Evolutionary conservation across 2,113 vertebrate genomes (phyloP).

Genomic region (Salminus brasiliensis): DNA sequence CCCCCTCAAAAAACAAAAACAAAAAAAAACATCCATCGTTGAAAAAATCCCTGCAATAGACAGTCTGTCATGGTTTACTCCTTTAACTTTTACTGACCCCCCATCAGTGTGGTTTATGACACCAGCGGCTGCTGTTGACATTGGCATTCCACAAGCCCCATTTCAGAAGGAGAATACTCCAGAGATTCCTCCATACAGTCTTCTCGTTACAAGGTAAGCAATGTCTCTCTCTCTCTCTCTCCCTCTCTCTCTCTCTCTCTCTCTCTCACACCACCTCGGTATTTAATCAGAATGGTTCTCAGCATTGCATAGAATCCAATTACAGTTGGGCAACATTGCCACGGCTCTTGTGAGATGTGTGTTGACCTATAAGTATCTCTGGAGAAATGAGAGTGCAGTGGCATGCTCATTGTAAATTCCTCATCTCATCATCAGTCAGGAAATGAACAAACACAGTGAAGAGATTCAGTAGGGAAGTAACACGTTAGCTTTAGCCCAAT

Average conservation of each 20-base stretch:
- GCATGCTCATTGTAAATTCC: neutral
- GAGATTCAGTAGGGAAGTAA: neutral
- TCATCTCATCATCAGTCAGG: conserved; percentile 19
- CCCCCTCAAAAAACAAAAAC: no score
- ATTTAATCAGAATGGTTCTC: conserved; percentile 24
- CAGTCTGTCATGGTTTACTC: no score
- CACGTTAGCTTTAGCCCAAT: neutral
- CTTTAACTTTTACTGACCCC: conserved; percentile 11
- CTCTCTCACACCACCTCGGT: neutral
- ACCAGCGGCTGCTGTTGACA: conserved; percentile 31
- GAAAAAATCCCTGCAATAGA: no score
- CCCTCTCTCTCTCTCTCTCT: neutral
- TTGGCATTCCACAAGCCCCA: conserved; percentile 25
- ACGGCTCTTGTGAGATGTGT: conserved; percentile 23
- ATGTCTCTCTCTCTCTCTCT: neutral
- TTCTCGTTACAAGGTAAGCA: conserved; percentile 25
- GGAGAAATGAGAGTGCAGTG: conserved; percentile 22
- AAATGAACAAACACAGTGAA: conserved; percentile 24
- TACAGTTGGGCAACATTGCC: conserved; percentile 34
- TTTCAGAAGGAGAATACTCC: conserved; percentile 10
- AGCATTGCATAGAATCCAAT: conserved; percentile 49
- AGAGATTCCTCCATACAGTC: conserved; percentile 6
- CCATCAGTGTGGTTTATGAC: neutral
- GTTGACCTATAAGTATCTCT: conserved; percentile 32
- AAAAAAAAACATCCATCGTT: no score